phyloP scores from a whole-genome alignment of 1,140 invertebrate species.

The Pseudobourletiella spinata region DNA sequence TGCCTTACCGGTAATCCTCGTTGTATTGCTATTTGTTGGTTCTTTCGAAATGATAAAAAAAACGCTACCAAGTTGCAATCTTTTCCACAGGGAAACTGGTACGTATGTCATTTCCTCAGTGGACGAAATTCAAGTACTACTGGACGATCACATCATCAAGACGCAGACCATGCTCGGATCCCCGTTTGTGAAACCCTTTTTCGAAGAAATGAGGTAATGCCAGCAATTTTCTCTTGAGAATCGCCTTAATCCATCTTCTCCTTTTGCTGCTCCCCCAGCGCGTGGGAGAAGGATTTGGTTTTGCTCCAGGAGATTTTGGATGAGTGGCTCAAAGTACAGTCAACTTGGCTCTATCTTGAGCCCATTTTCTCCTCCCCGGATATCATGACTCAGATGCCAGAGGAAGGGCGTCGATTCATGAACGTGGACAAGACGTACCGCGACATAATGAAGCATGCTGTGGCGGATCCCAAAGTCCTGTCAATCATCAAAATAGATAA shows the following conservation, averaged over 20 bases:
- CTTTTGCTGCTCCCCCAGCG: constrained; percentile 41
- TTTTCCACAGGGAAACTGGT: constrained; percentile 82
- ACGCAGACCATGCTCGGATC: constrained; percentile 97
- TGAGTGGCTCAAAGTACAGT: constrained; percentile 91
- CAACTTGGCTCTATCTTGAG: constrained; percentile 94
- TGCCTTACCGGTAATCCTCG: constrained; percentile 48
- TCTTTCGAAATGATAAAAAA: not conserved
- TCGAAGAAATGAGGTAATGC: constrained; percentile 41
- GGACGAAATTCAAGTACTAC: constrained; percentile 88
- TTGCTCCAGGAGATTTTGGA: constrained; percentile 85
- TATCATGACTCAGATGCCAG: constrained; percentile 87
- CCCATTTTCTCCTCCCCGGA: constrained; percentile 96
- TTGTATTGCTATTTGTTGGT: not conserved
- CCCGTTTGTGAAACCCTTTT: constrained; percentile 92
- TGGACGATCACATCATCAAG: constrained; percentile 95
- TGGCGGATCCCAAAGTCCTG: constrained; percentile 68
- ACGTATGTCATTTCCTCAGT: constrained; percentile 82
- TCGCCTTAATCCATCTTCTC: constrained; percentile 2
- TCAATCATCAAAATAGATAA: constrained; percentile 82
- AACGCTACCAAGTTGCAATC: not conserved
- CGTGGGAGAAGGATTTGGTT: constrained; percentile 68
- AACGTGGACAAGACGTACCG: constrained; percentile 92
- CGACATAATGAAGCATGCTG: constrained; percentile 83
- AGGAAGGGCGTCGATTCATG: constrained; percentile 79
- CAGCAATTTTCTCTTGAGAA: constrained; percentile 34